phyloP scores from a whole-genome alignment of 1,140 invertebrate genomes.

The Megalonaias nervosa region DNA sequence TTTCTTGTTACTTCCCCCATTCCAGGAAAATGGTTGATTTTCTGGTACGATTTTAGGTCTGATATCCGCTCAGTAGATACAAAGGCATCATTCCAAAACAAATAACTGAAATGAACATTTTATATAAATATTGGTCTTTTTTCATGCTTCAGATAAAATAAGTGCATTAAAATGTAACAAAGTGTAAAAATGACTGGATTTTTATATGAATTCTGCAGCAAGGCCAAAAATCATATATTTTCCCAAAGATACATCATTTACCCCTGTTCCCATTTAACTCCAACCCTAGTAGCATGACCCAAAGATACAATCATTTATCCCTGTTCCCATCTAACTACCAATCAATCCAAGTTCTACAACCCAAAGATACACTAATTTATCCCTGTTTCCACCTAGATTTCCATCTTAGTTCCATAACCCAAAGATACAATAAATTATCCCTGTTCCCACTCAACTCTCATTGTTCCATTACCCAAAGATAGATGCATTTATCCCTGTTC shows the following conservation, averaged over 20 bases:
- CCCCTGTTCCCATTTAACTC: too few relatives aligned
- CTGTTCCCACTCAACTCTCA: too few relatives aligned
- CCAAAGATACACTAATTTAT: too few relatives aligned
- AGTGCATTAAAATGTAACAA: slow-evolving; percentile 4
- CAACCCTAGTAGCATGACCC: too few relatives aligned
- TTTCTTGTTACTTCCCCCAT: slow-evolving; percentile 71
- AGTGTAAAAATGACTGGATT: background rate
- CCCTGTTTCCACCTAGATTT: too few relatives aligned
- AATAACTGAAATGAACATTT: slow-evolving; percentile 53
- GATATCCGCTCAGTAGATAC: slow-evolving; percentile 68
- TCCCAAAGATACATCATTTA: background rate
- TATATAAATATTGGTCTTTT: background rate
- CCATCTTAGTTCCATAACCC: too few relatives aligned
- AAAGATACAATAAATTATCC: too few relatives aligned
- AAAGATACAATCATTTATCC: background rate
- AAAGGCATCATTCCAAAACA: slow-evolving; percentile 71
- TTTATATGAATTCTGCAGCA: background rate
- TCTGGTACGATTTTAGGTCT: slow-evolving; percentile 69
- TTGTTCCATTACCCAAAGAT: too few relatives aligned
- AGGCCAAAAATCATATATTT: background rate
- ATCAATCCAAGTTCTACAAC: too few relatives aligned
- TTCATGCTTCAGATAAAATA: slow-evolving; percentile 13
- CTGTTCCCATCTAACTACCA: too few relatives aligned
- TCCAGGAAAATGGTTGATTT: slow-evolving; percentile 71
- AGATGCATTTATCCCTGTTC: too few relatives aligned